Percentiles rank a stretch among this genome's conserved stretches.
These are phyloP conservation scores for Scophthalmus maximus DNA, from an alignment of 2,113 vertebrate species.

Conservation along the genomic window DNA sequence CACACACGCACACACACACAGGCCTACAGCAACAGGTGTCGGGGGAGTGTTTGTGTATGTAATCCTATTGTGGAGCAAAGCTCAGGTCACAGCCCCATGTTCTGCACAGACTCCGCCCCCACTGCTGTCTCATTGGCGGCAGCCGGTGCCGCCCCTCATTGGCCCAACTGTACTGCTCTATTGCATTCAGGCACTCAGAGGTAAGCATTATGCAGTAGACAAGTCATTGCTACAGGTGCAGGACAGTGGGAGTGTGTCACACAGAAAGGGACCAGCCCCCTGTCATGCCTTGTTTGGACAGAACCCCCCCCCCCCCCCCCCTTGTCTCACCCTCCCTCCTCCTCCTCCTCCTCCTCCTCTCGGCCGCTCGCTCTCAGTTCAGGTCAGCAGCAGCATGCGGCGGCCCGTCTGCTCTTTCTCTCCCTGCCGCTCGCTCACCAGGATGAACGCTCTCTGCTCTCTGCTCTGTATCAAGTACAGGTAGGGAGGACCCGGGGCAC, in stretches of 20 bases:
- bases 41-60: slow-evolving; percentile 47
- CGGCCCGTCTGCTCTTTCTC: slow-evolving; percentile 23
- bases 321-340: background rate
- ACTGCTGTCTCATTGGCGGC: slow-evolving; percentile 23
- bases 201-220: background rate
- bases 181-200: background rate
- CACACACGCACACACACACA: slow-evolving; percentile 11
- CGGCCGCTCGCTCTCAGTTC: slow-evolving; percentile 9
- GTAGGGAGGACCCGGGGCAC: slow-evolving; percentile 42
- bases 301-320: too few species aligned
- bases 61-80: slow-evolving; percentile 67
- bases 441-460: slow-evolving; percentile 65
- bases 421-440: slow-evolving; percentile 31
- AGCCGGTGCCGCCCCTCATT: slow-evolving; percentile 5
- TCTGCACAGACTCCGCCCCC: slow-evolving; percentile 16
- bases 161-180: slow-evolving; percentile 4
- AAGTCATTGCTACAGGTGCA: background rate
- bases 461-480: slow-evolving; percentile 69
- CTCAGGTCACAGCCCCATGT: slow-evolving; percentile 31
- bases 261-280: slow-evolving; percentile 23
- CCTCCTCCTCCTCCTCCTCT: slow-evolving; percentile 10
- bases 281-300: slow-evolving; percentile 45
- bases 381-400: slow-evolving; percentile 45
- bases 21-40: background rate
- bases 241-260: slow-evolving; percentile 7